Conservation (phyloP, 2,113 vertebrate genomes). For the Indri indri region DNA sequence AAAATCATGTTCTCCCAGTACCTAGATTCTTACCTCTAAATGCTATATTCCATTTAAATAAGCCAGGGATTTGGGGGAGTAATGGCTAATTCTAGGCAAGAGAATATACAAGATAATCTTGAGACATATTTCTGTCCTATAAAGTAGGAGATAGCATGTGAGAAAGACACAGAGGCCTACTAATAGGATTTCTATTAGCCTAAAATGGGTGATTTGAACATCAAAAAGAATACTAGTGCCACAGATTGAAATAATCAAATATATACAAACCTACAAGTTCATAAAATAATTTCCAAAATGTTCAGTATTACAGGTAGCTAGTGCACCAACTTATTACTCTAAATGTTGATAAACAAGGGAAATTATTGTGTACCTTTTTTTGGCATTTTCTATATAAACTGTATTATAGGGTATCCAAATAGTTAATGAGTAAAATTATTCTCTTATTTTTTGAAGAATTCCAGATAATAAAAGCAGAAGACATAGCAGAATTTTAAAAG, state of each 20-base stretch:
- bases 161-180: neutral
- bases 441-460: neutral
- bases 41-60: neutral
- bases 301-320: neutral
- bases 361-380: neutral
- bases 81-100: neutral
- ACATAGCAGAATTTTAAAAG: neutral
- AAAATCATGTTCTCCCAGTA: neutral
- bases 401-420: neutral
- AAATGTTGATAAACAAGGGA: neutral
- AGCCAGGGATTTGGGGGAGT: neutral
- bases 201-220: neutral
- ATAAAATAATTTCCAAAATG: neutral
- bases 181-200: neutral
- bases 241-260: neutral
- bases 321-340: neutral
- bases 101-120: neutral
- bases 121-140: neutral
- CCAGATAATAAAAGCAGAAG: neutral
- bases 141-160: neutral
- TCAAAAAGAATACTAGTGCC: neutral
- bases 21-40: neutral
- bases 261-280: neutral
- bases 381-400: neutral
- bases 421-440: neutral